These are phyloP conservation scores for Peribatodes rhomboidaria DNA, from an alignment of 2,888 invertebrate species.

Conservation along the genomic window DNA sequence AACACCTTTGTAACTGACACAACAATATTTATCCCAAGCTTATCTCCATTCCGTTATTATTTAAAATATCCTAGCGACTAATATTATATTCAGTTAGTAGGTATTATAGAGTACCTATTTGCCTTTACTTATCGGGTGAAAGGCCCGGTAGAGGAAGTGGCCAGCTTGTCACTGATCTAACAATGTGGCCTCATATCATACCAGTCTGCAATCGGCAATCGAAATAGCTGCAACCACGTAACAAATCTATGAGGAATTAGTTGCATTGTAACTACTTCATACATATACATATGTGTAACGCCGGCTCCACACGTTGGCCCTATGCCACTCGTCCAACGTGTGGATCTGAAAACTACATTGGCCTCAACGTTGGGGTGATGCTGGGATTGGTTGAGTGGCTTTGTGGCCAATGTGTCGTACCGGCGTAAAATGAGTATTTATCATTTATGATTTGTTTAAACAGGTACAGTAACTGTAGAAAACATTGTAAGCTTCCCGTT, in stretches of 20 bases:
- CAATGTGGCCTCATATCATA: conserved; percentile 36
- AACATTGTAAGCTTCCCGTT: conserved; percentile 3
- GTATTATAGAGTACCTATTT: conserved; percentile 44
- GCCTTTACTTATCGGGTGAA: conserved; percentile 40
- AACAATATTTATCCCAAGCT: no score
- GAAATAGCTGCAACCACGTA: conserved; percentile 11
- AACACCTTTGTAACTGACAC: no score
- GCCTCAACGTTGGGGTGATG: no score
- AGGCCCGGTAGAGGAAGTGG: conserved; percentile 40
- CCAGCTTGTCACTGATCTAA: conserved; percentile 27
- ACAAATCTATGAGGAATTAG: conserved; percentile 9
- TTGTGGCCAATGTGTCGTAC: no score
- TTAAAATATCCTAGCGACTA: neutral
- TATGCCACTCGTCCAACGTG: no score
- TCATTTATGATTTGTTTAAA: neutral
- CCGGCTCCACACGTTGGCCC: no score
- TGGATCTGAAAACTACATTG: no score
- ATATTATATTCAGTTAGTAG: neutral
- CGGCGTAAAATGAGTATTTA: no score
- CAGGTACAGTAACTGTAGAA: neutral
- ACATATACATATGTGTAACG: no score
- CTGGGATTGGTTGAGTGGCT: no score
- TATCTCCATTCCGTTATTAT: no score
- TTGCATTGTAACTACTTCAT: neutral
- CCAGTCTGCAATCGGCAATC: conserved; percentile 8